phyloP scores from a whole-genome alignment of 2,888 invertebrate genomes.

The Scrobipalpa costella region DNA sequence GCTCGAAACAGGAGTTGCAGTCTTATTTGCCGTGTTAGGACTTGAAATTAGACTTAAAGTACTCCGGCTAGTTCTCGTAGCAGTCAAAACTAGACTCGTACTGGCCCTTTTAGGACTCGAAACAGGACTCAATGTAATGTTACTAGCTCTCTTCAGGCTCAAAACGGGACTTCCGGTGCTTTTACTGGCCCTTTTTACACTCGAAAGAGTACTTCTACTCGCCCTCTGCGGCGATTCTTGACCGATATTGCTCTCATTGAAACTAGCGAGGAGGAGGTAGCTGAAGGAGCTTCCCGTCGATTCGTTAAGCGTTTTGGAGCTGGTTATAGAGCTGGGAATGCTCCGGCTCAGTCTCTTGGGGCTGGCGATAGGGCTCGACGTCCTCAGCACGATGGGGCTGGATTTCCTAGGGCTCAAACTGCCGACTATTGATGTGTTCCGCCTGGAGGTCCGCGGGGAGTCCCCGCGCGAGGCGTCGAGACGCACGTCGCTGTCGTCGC shows the following conservation, averaged over 20 bases:
- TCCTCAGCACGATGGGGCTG: not conserved
- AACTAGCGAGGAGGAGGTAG: not conserved
- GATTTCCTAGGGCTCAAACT: conserved; percentile 5
- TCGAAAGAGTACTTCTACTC: not conserved
- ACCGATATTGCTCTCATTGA: not conserved
- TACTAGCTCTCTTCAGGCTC: not conserved
- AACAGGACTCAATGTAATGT: not conserved
- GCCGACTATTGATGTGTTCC: conserved; percentile 34
- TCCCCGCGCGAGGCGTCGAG: conserved; percentile 32
- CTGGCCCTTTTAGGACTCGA: conserved; percentile 6
- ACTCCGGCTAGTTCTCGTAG: not conserved
- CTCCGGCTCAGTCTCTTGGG: not conserved
- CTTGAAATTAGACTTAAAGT: not conserved
- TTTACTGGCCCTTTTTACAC: not conserved
- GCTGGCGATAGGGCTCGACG: conserved; percentile 11
- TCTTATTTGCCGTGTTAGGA: not conserved
- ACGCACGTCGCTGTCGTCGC: conserved; percentile 55
- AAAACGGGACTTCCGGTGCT: not conserved
- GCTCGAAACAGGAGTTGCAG: not conserved
- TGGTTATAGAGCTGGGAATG: not conserved
- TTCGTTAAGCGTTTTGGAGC: not conserved
- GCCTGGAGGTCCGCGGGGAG: conserved; percentile 48
- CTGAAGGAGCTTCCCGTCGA: not conserved
- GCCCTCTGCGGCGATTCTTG: not conserved
- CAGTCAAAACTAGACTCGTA: not conserved